phyloP scores from a whole-genome alignment of 2,113 vertebrate genomes.

The Rhinolophus ferrumequinum region DNA sequence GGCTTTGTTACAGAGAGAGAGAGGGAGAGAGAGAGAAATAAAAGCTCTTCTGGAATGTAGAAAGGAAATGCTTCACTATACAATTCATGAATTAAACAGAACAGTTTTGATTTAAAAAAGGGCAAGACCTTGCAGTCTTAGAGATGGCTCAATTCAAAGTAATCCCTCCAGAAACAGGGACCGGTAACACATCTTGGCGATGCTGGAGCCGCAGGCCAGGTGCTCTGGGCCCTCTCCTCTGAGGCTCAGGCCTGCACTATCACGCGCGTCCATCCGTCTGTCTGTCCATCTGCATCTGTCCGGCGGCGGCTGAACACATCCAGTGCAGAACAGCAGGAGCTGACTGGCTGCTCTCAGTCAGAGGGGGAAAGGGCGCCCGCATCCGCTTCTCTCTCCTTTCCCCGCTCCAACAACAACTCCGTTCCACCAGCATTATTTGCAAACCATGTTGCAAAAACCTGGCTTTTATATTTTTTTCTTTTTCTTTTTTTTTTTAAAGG shows the following conservation, averaged over 20 bases:
- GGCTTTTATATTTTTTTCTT: conserved; percentile 60
- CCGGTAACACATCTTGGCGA: conserved; percentile 66
- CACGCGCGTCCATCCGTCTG: background rate
- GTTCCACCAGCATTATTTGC: conserved; percentile 78
- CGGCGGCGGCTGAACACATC: conserved; percentile 71
- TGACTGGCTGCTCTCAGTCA: conserved; percentile 50
- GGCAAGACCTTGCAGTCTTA: conserved; percentile 85
- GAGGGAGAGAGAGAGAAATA: conserved; percentile 48
- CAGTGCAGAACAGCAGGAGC: conserved; percentile 79
- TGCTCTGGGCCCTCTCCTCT: conserved; percentile 54
- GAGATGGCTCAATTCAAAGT: conserved; percentile 86
- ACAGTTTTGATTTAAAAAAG: conserved; percentile 82
- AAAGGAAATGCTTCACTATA: conserved; percentile 82
- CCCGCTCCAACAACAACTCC: conserved; percentile 76
- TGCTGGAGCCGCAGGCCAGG: conserved; percentile 78
- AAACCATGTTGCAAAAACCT: conserved; percentile 72
- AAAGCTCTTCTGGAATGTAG: conserved; percentile 88
- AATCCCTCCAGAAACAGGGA: conserved; percentile 85
- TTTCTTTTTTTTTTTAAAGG: conserved; percentile 10
- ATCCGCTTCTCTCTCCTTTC: conserved; percentile 56
- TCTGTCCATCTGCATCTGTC: too few species aligned
- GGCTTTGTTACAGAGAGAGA: conserved; percentile 83
- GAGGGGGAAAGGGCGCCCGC: conserved; percentile 53
- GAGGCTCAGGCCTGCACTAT: conserved; percentile 79
- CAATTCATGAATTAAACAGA: conserved; percentile 84